phyloP scores from a whole-genome alignment of 1,140 invertebrate genomes.

The Atta texana region DNA sequence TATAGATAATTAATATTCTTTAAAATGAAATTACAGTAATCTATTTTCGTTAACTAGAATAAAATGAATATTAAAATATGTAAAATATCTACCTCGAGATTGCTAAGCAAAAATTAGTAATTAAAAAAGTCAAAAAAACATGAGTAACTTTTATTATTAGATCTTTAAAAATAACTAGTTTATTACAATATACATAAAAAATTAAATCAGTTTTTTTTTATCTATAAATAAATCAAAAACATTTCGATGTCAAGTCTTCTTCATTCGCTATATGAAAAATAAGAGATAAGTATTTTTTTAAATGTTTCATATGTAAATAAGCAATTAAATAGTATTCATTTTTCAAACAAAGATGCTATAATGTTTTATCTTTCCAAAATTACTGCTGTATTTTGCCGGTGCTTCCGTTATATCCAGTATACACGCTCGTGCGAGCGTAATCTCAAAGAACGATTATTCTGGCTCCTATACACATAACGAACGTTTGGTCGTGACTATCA shows the following conservation, averaged over 20 bases:
- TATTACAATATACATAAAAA: too few relatives aligned
- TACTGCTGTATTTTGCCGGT: background rate
- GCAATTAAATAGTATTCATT: background rate
- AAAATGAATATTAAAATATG: too few relatives aligned
- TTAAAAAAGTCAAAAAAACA: too few relatives aligned
- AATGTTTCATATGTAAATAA: background rate
- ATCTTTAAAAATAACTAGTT: too few relatives aligned
- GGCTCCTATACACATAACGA: slow-evolving; percentile 31
- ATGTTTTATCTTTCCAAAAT: slow-evolving; percentile 16
- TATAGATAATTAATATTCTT: background rate
- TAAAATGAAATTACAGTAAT: background rate
- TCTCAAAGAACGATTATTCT: slow-evolving; percentile 57
- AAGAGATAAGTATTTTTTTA: background rate
- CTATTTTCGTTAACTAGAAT: too few relatives aligned
- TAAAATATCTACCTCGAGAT: too few relatives aligned
- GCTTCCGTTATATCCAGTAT: slow-evolving; percentile 18
- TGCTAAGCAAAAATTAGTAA: too few relatives aligned
- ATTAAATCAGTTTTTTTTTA: too few relatives aligned
- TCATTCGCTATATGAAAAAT: too few relatives aligned
- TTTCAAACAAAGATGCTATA: background rate
- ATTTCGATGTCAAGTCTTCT: too few relatives aligned
- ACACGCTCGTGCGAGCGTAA: slow-evolving; percentile 49
- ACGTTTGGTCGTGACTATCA: slow-evolving; percentile 69
- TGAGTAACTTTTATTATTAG: too few relatives aligned
- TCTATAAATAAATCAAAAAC: too few relatives aligned